phyloP scores from a whole-genome alignment of 64 coral and sea anemone genomes.

The Catalaphyllia jardinei region DNA sequence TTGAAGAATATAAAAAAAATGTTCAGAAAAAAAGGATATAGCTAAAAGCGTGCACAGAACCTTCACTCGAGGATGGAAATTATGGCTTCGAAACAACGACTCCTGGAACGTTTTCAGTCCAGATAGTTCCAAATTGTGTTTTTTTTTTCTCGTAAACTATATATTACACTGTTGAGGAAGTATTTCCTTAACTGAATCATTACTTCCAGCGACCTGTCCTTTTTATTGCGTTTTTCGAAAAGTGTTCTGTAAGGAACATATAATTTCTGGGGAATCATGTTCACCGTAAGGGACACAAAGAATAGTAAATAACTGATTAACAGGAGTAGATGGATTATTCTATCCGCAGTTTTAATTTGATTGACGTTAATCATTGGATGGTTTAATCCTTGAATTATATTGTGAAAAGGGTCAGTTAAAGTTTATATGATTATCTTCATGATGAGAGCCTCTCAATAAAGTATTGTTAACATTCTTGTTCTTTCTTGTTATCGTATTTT shows the following conservation, averaged over 20 bases:
- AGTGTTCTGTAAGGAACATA: no score
- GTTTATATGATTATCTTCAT: no score
- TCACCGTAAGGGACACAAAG: constrained; percentile 9
- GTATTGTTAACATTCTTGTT: background rate
- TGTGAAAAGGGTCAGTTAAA: background rate
- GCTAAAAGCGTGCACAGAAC: constrained; percentile 18
- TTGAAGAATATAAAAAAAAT: background rate
- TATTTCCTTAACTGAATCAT: background rate
- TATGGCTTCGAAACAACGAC: constrained; percentile 17
- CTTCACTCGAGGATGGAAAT: constrained; percentile 4
- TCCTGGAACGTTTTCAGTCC: constrained; percentile 4
- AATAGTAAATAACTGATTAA: constrained; percentile 6
- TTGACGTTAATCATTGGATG: constrained; percentile 27
- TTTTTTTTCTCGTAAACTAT: background rate
- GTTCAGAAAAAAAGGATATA: background rate
- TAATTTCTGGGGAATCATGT: background rate
- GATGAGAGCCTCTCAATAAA: background rate
- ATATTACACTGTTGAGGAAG: background rate
- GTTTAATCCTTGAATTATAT: background rate
- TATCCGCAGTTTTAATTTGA: constrained; percentile 12
- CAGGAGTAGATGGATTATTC: constrained; percentile 5
- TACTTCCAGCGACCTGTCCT: background rate
- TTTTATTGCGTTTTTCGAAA: constrained; percentile 2
- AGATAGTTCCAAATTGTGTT: background rate
- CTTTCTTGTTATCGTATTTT: background rate